Evolutionary conservation across 1,140 invertebrate species (phyloP), one percentile per base, ranked within the genome.

Genomic region (Eurosta solidaginis): DNA sequence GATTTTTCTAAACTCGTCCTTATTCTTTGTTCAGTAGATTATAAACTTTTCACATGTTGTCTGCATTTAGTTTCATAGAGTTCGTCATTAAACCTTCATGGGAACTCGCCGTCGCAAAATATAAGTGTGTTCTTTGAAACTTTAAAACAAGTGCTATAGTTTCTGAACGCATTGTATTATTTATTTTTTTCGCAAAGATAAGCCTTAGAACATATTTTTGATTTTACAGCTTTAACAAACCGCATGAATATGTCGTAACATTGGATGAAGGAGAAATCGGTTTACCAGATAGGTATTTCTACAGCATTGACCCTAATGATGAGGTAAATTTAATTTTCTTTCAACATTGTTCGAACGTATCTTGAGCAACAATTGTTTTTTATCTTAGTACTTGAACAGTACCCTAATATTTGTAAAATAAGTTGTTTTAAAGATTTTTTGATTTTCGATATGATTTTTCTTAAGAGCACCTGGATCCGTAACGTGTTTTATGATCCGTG

Each of bases 261-360:
- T 77, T 88, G 77, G 84, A 84, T 42, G 86, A 85, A 77, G 86
- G 86, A 6, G 83, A 88, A 25, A 59, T 86, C 6, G 86, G 86
- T 17, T 78, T 88, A 78, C 86, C 86, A 22, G 81, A 87, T 79
- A 83, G 87, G 74, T 85, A 85, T 45, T 86, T 88, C 74, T 88
- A 88, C 68, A 84, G 81, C 77, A 79, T 77, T 36, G 82, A 85
- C 78, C 82, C 79, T n/a, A 84, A 85, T 68, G 82, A 85, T 78
- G 83, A 86, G 17, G 86, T 88, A 33, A 68, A 44, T 80, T n/a
- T 40, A 27, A 1, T 33, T 59, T 17, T 59, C 33, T 17, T 12
- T 14, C 14, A 54, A 27, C 50, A 9, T 3, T 17, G 3, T 25
- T 59, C 4, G 14, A 12, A n/a, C 22, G 27, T 59, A 59, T 12